Conservation (phyloP, 2,888 invertebrate species). For the Trachelus iudaicus region DNA sequence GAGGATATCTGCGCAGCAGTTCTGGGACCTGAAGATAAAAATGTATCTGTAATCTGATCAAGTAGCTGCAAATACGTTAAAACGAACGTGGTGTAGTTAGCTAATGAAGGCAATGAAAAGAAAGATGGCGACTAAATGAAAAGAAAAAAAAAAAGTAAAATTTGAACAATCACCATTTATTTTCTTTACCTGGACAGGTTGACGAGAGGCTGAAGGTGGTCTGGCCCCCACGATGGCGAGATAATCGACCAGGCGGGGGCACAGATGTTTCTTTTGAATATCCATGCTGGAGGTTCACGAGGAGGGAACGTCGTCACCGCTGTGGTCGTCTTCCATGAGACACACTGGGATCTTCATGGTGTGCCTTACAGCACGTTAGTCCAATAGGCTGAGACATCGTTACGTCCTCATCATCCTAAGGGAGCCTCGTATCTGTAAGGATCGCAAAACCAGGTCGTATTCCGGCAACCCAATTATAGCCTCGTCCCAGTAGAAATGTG, state of each 20-base stretch:
- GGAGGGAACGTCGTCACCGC: slow-evolving; percentile 54
- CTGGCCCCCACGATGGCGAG: slow-evolving; percentile 95
- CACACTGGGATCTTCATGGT: neutral
- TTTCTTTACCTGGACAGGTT: slow-evolving; percentile 79
- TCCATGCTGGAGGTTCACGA: slow-evolving; percentile 62
- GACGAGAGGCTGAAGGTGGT: slow-evolving; percentile 77
- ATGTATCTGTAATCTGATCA: neutral
- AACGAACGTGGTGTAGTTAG: neutral
- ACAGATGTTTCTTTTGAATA: slow-evolving; percentile 82
- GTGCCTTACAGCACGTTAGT: neutral
- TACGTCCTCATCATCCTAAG: neutral
- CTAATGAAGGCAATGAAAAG: neutral
- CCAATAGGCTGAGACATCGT: neutral
- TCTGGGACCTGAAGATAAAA: slow-evolving; percentile 81
- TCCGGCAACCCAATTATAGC: neutral
- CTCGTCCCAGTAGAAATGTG: neutral
- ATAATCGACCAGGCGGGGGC: slow-evolving; percentile 93
- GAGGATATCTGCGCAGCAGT: slow-evolving; percentile 92
- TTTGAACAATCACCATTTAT: neutral
- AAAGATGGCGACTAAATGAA: neutral
- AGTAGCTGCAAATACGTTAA: neutral
- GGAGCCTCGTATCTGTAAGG: neutral
- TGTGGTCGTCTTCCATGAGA: slow-evolving; percentile 17
- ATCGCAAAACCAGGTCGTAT: neutral
- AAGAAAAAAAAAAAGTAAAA: neutral